A percentile compares a stretch with the other conserved stretches of the same genome.
phyloP scores from a whole-genome alignment of 2,888 invertebrate species.

The Sphaerophoria taeniata region DNA sequence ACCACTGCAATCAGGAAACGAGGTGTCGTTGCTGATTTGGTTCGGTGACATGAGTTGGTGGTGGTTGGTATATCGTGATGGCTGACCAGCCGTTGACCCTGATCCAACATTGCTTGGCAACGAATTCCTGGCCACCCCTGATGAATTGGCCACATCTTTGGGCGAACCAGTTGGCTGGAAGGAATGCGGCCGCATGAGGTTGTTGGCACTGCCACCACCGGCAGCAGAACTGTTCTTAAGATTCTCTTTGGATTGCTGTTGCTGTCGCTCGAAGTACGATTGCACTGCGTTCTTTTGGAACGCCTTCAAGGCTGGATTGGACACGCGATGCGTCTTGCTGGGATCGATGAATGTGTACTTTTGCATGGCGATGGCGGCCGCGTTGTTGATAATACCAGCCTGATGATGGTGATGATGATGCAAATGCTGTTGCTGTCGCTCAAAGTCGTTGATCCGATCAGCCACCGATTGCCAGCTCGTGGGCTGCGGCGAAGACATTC shows the following conservation, averaged over 20 bases:
- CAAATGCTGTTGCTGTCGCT: constrained; percentile 82
- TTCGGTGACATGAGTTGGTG: constrained; percentile 54
- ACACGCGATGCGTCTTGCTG: constrained; percentile 88
- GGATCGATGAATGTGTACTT: constrained; percentile 89
- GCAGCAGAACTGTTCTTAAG: constrained; percentile 63
- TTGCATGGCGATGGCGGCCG: constrained; percentile 77
- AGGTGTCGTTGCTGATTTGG: constrained; percentile 45
- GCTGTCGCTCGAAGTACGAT: constrained; percentile 89
- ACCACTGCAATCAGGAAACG: constrained; percentile 63
- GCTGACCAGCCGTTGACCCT: constrained; percentile 25
- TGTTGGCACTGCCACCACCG: constrained; percentile 75
- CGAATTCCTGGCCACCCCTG: constrained; percentile 79
- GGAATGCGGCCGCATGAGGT: constrained; percentile 79
- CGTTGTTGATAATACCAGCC: constrained; percentile 26
- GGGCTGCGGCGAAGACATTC: constrained; percentile 76
- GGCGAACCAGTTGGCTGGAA: constrained; percentile 77
- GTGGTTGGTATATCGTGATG: constrained; percentile 54
- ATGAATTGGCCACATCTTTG: constrained; percentile 75
- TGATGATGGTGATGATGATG: constrained; percentile 78
- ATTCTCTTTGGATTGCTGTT: constrained; percentile 83
- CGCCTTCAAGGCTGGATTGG: constrained; percentile 90
- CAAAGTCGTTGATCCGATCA: constrained; percentile 87
- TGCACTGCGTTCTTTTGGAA: constrained; percentile 92
- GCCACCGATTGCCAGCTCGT: constrained; percentile 85
- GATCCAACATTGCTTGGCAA: constrained; percentile 79